These are phyloP conservation scores for Triplophysa tibetana DNA, from an alignment of 2,113 vertebrate genomes.

Conservation along the genomic window DNA sequence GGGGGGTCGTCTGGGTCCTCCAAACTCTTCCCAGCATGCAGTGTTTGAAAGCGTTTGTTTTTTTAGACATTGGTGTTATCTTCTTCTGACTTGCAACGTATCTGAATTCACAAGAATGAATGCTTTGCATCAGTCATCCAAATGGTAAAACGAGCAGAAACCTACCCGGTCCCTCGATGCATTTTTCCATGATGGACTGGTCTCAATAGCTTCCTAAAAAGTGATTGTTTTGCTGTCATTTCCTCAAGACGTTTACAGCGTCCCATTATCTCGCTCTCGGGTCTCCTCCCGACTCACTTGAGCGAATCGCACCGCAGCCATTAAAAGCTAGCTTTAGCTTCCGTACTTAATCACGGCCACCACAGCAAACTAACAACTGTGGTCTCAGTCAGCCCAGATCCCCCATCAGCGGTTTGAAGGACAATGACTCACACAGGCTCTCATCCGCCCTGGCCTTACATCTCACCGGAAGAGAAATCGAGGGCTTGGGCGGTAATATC, in stretches of 20 bases:
- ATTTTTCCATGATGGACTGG: conserved; percentile 1
- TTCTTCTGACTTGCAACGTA: conserved; percentile 43
- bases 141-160: neutral
- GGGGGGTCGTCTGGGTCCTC: conserved; percentile 47
- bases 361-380: conserved; percentile 42
- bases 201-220: neutral
- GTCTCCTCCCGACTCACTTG: neutral
- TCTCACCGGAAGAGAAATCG: conserved; percentile 27
- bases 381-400: conserved; percentile 37
- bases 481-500: neutral
- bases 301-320: conserved; percentile 8
- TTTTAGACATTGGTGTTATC: conserved; percentile 39
- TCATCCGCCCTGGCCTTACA: neutral
- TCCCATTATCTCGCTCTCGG: conserved; percentile 4
- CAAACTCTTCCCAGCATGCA: conserved; percentile 72
- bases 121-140: neutral
- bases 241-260: neutral
- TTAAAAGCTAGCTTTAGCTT: conserved; percentile 36
- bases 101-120: neutral
- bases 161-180: neutral
- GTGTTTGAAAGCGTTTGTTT: conserved; percentile 49
- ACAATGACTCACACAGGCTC: conserved; percentile 24
- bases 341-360: conserved; percentile 33
- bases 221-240: neutral
- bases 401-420: conserved; percentile 50